phyloP scores from a whole-genome alignment of 2,888 invertebrate species.

The Drosophila suboccidentalis region DNA sequence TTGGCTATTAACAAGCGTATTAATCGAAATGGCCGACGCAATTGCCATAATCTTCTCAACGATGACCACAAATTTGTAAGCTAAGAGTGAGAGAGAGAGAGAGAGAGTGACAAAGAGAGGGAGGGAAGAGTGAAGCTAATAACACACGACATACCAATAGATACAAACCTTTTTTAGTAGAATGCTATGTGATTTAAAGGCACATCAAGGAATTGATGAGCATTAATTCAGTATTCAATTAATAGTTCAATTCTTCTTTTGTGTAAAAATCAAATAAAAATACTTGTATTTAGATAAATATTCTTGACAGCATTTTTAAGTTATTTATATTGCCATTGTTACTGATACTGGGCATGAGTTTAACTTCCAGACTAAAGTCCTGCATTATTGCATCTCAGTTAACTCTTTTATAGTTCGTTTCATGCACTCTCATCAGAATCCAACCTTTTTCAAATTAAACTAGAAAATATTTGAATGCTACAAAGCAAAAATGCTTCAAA shows the following conservation, averaged over 20 bases:
- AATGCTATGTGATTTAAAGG: too few relatives aligned
- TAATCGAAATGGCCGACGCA: conserved; percentile 45
- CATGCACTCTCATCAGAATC: background rate
- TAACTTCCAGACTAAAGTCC: background rate
- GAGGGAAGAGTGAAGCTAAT: conserved; percentile 9
- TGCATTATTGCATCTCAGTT: background rate
- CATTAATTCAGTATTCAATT: too few relatives aligned
- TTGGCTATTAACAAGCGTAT: conserved; percentile 41
- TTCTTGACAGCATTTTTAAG: background rate
- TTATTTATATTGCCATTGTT: background rate
- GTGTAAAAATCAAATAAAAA: too few relatives aligned
- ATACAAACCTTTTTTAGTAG: background rate
- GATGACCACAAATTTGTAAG: background rate
- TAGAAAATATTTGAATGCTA: conserved; percentile 35
- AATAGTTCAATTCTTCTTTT: too few relatives aligned
- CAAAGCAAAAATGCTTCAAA: conserved; percentile 45
- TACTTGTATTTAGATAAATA: background rate
- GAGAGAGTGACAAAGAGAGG: background rate
- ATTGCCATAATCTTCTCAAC: conserved; percentile 27
- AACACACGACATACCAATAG: background rate
- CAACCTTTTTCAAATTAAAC: conserved; percentile 3
- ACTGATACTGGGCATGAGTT: background rate
- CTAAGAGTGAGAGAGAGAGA: background rate
- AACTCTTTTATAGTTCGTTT: background rate
- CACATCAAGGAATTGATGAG: too few relatives aligned